Conservation (phyloP, 2,888 invertebrate genomes). For the Trachelus tabidus region DNA sequence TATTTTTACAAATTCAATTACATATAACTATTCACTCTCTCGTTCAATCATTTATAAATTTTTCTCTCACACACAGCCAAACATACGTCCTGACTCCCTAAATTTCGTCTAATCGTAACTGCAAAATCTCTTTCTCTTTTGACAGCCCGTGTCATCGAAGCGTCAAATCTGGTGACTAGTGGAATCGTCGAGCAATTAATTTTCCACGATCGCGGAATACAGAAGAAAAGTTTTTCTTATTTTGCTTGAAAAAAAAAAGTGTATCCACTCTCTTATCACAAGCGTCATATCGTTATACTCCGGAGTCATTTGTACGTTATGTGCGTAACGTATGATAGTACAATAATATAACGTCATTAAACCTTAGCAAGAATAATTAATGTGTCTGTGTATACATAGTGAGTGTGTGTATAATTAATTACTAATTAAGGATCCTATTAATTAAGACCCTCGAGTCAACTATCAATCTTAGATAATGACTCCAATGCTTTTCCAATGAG, state of each 20-base stretch:
- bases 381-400: neutral
- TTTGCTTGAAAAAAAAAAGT: neutral
- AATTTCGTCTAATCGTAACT: neutral
- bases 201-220: neutral
- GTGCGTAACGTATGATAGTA: neutral
- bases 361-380: neutral
- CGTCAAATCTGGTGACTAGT: neutral
- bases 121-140: neutral
- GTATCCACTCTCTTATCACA: neutral
- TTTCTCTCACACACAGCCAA: neutral
- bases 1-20: neutral
- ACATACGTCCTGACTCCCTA: neutral
- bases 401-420: neutral
- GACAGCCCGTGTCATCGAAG: neutral
- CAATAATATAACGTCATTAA: neutral
- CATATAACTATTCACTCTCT: neutral
- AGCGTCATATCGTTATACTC: neutral
- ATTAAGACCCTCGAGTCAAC: neutral
- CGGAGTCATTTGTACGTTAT: neutral
- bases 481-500: neutral
- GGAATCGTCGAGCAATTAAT: neutral
- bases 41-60: neutral
- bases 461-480: neutral
- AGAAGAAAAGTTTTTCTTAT: neutral
- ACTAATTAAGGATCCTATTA: neutral